A percentile compares a stretch with the other conserved stretches of the same genome.
Conservation (phyloP, 1,140 invertebrate genomes). For the Dendrolimus kikuchii region DNA sequence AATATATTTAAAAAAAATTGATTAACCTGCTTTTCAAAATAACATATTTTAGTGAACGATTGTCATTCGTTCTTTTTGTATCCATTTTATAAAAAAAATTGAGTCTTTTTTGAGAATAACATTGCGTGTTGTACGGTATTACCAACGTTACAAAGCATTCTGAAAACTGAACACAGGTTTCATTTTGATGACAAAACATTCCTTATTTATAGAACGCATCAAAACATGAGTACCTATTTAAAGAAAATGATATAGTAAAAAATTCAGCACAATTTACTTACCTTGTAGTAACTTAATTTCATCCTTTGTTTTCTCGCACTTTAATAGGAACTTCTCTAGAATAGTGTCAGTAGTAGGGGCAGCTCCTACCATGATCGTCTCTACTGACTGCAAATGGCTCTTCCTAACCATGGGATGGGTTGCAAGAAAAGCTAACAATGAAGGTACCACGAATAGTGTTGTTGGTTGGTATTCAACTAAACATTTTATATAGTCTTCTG, state of each 20-base stretch:
- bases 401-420: slow-evolving; percentile 76
- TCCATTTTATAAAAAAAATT: too few relatives aligned
- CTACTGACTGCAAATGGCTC: slow-evolving; percentile 74
- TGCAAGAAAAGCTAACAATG: slow-evolving; percentile 77
- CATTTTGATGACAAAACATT: too few relatives aligned
- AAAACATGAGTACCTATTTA: too few relatives aligned
- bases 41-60: too few relatives aligned
- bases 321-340: slow-evolving; percentile 74
- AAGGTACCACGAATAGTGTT: slow-evolving; percentile 78
- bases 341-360: slow-evolving; percentile 77
- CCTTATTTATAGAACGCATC: too few relatives aligned
- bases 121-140: too few relatives aligned
- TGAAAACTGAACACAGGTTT: too few relatives aligned
- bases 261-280: slow-evolving; percentile 26
- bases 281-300: slow-evolving; percentile 74
- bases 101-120: too few relatives aligned
- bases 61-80: too few relatives aligned
- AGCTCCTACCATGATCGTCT: slow-evolving; percentile 76
- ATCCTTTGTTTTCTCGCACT: slow-evolving; percentile 70
- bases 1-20: too few relatives aligned
- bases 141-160: too few relatives aligned
- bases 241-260: not conserved
- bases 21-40: too few relatives aligned
- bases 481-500: slow-evolving; percentile 77
- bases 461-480: slow-evolving; percentile 75